These are phyloP conservation scores for Campylomormyrus numenius DNA, from an alignment of 2,113 vertebrate species.

Conservation along the genomic window DNA sequence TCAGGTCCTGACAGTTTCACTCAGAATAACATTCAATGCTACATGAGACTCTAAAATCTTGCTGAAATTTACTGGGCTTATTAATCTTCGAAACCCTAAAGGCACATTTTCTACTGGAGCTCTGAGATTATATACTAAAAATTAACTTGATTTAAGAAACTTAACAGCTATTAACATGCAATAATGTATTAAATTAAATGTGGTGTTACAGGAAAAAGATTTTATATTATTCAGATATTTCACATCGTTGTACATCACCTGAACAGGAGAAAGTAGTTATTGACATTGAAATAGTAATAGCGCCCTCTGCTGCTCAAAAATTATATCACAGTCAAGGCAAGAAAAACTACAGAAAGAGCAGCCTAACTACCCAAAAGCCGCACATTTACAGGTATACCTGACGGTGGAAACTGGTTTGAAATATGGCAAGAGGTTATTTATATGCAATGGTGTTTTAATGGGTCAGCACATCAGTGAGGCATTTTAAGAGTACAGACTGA, in stretches of 20 bases:
- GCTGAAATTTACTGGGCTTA: background rate
- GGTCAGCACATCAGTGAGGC: background rate
- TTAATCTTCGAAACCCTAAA: background rate
- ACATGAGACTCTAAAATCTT: background rate
- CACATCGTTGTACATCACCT: background rate
- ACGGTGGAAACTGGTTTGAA: background rate
- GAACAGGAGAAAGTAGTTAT: background rate
- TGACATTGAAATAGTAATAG: background rate
- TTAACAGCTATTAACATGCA: background rate
- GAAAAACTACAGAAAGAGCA: background rate
- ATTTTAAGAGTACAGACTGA: background rate
- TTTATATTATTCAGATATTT: background rate
- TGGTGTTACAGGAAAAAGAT: background rate
- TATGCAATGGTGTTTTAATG: background rate
- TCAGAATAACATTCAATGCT: background rate
- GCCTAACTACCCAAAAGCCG: background rate
- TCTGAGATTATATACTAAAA: background rate
- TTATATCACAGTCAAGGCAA: background rate
- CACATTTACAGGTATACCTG: background rate
- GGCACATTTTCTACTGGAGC: background rate
- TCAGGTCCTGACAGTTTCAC: background rate
- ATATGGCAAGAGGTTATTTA: background rate
- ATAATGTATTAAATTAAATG: background rate
- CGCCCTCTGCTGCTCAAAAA: background rate
- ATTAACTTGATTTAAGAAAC: background rate